phyloP scores from a whole-genome alignment of 2,888 invertebrate species.

The Augochlorella aurata region DNA sequence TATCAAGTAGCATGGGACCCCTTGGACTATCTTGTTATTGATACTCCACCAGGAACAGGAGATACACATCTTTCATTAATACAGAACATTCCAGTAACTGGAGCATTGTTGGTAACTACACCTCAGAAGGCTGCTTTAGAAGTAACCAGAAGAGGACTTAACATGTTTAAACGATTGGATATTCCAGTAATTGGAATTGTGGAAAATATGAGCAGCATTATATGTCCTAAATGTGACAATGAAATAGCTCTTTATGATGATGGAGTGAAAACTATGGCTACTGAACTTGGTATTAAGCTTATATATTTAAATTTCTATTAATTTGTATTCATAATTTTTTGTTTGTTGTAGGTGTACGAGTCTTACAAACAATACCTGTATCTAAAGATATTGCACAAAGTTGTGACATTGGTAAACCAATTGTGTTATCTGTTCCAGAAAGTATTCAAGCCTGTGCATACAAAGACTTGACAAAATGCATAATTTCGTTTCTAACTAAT shows the following conservation, averaged over 20 bases:
- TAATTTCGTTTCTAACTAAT: constrained; percentile 72
- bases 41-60: constrained; percentile 98
- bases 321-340: neutral
- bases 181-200: constrained; percentile 94
- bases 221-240: constrained; percentile 90
- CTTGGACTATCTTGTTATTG: constrained; percentile 93
- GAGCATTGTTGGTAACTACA: constrained; percentile 95
- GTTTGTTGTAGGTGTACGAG: constrained; percentile 81
- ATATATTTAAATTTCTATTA: neutral
- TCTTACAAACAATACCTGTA: constrained; percentile 89
- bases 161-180: constrained; percentile 93
- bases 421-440: constrained; percentile 87
- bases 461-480: constrained; percentile 73
- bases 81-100: constrained; percentile 93
- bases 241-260: constrained; percentile 89
- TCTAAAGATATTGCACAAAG: constrained; percentile 87
- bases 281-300: constrained; percentile 84
- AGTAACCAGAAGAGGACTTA: constrained; percentile 92
- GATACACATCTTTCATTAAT: constrained; percentile 96
- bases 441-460: constrained; percentile 79
- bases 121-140: constrained; percentile 94
- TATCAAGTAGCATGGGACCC: constrained; percentile 94
- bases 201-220: constrained; percentile 93
- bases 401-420: constrained; percentile 89
- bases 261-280: constrained; percentile 85